These are phyloP conservation scores for Malachius bipustulatus DNA, from an alignment of 2,888 invertebrate species.

Conservation along the genomic window DNA sequence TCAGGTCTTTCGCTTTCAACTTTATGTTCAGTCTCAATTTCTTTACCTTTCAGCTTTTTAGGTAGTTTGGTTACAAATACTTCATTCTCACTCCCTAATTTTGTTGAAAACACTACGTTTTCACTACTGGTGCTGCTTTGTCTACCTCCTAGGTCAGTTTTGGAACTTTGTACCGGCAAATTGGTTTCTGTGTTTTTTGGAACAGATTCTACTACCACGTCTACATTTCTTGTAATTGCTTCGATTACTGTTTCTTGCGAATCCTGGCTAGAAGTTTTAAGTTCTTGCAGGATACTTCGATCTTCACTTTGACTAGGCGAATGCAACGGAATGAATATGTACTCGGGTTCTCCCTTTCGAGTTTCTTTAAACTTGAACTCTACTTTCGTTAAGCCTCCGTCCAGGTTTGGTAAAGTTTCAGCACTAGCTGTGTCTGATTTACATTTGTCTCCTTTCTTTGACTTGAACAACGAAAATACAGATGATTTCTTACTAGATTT, in stretches of 20 bases:
- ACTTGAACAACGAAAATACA: slow-evolving; percentile 55
- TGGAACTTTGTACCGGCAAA: slow-evolving; percentile 9
- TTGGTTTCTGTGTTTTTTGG: slow-evolving; percentile 16
- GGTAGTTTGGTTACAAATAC: slow-evolving; percentile 46
- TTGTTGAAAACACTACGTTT: slow-evolving; percentile 52
- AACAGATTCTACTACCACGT: slow-evolving; percentile 19
- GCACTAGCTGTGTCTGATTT: slow-evolving; percentile 31
- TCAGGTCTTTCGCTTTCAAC: neutral
- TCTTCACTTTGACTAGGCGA: slow-evolving; percentile 59
- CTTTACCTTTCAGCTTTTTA: slow-evolving; percentile 26
- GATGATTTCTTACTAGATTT: slow-evolving; percentile 47
- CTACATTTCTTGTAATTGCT: slow-evolving; percentile 21
- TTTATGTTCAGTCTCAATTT: neutral
- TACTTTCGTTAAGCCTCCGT: slow-evolving; percentile 39
- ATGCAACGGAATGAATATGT: slow-evolving; percentile 60
- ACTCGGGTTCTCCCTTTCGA: slow-evolving; percentile 47
- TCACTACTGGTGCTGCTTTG: slow-evolving; percentile 36
- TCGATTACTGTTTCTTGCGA: slow-evolving; percentile 42
- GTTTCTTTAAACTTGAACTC: slow-evolving; percentile 30
- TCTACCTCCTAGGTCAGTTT: slow-evolving; percentile 19
- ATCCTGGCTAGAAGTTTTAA: slow-evolving; percentile 37
- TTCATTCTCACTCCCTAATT: slow-evolving; percentile 56
- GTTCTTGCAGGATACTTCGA: slow-evolving; percentile 27
- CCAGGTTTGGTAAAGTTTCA: slow-evolving; percentile 28
- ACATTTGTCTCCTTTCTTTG: slow-evolving; percentile 41